phyloP scores from a whole-genome alignment of 2,888 invertebrate species.

The Amblyjoppa proteus region DNA sequence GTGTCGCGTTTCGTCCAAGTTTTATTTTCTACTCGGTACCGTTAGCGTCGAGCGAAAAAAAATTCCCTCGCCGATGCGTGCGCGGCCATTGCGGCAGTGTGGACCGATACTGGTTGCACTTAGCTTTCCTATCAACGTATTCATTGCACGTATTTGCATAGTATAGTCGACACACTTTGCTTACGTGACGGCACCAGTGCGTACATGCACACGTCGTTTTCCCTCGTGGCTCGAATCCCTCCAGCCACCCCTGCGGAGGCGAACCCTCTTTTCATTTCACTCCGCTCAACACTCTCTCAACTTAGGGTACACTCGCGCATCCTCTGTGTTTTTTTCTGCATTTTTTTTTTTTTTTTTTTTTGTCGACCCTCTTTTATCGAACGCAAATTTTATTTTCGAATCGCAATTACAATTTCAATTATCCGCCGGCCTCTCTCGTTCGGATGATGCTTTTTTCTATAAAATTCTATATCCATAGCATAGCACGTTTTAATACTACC shows the following conservation, averaged over 20 bases:
- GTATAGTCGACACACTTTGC: conserved; percentile 40
- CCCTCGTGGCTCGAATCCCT: conserved; percentile 1
- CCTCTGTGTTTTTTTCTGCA: conserved; percentile 18
- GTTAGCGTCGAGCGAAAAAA: conserved; percentile 12
- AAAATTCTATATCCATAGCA: conserved; percentile 25
- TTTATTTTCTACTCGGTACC: conserved; percentile 4
- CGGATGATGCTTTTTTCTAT: conserved; percentile 35
- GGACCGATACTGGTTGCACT: conserved; percentile 49
- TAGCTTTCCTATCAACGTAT: conserved; percentile 64
- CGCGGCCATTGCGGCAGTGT: neutral
- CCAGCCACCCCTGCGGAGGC: neutral
- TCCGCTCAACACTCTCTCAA: conserved; percentile 33
- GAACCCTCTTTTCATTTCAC: conserved; percentile 30
- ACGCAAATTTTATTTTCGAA: conserved; percentile 62
- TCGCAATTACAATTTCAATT: conserved; percentile 65
- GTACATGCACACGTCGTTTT: conserved; percentile 22
- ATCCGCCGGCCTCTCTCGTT: conserved; percentile 48
- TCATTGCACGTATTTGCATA: conserved; percentile 69
- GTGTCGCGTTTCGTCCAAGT: neutral
- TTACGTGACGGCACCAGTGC: conserved; percentile 1
- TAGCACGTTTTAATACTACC: neutral
- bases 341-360: conserved; percentile 9
- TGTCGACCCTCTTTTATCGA: conserved; percentile 6
- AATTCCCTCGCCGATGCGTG: conserved; percentile 13
- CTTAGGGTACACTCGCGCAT: conserved; percentile 10